Evolutionary conservation across 2,113 vertebrate genomes (phyloP).

Genomic region (Hippocampus barbouri): DNA sequence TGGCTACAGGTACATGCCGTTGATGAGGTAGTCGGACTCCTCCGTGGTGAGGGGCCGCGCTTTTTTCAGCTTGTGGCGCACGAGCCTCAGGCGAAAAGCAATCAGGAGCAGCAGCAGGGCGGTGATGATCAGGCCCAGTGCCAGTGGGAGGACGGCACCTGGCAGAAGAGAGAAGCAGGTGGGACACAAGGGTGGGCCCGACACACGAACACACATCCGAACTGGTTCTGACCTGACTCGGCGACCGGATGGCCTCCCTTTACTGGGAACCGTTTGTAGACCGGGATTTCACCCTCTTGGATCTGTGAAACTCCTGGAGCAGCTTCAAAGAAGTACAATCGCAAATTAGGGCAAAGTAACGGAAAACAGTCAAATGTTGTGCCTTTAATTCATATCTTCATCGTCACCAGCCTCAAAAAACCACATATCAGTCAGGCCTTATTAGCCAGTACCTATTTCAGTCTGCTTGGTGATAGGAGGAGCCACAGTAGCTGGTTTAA

Average conservation of each 20-base stretch:
- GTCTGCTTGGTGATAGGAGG: constrained; percentile 48
- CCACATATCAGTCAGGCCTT: too few species aligned
- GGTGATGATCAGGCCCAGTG: constrained; percentile 89
- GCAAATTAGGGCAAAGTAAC: background rate
- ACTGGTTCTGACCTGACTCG: constrained; percentile 78
- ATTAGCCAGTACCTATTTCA: constrained; percentile 45
- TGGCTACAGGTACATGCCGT: constrained; percentile 95
- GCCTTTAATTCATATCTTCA: too few species aligned
- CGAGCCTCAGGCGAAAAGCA: constrained; percentile 83
- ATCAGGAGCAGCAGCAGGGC: constrained; percentile 90
- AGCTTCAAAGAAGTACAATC: constrained; percentile 49
- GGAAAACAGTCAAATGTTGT: background rate
- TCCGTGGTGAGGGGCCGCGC: constrained; percentile 91
- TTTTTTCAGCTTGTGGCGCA: constrained; percentile 91
- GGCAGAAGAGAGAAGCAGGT: background rate
- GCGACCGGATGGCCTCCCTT: constrained; percentile 78
- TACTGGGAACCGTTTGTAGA: constrained; percentile 69
- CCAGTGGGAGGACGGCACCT: constrained; percentile 93
- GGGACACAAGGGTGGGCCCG: background rate
- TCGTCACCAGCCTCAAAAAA: too few species aligned
- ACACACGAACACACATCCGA: background rate
- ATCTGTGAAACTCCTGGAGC: constrained; percentile 66
- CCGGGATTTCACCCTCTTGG: constrained; percentile 57
- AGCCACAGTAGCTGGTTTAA: constrained; percentile 51
- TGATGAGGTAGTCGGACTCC: constrained; percentile 99